Evolutionary conservation across 2,888 invertebrate genomes (phyloP).

Genomic region (Mellilla xanthometata): DNA sequence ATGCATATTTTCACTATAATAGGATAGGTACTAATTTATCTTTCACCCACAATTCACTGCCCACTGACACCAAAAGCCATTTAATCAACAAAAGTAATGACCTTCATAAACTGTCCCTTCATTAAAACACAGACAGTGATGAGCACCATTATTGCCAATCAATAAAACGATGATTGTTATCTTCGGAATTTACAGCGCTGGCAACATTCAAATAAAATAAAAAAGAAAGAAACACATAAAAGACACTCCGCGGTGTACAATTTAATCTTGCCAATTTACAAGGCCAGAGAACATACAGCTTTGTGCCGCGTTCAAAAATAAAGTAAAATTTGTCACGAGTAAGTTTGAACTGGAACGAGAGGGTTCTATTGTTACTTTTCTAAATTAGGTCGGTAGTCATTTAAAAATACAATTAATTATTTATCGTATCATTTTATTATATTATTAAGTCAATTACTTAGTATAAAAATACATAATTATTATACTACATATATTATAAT

Average conservation of each 20-base stretch:
- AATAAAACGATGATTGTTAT: conserved; percentile 45
- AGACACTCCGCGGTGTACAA: conserved; percentile 27
- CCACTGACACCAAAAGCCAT: not conserved
- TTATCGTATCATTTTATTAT: no score
- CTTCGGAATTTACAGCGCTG: conserved; percentile 35
- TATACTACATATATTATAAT: no score
- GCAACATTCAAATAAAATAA: conserved; percentile 18
- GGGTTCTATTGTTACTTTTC: no score
- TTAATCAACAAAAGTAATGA: conserved; percentile 13
- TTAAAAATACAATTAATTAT: no score
- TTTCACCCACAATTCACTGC: conserved; percentile 1
- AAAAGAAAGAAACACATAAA: not conserved
- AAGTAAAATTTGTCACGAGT: no score
- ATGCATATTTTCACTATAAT: no score
- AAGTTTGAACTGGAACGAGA: no score
- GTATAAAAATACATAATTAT: no score
- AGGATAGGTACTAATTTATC: no score
- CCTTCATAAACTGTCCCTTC: conserved; percentile 22
- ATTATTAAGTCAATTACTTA: no score
- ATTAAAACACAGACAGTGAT: conserved; percentile 26
- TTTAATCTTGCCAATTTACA: conserved; percentile 35
- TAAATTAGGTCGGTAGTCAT: no score
- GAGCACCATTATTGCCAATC: conserved; percentile 33
- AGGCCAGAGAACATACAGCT: conserved; percentile 21
- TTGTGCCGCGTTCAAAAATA: conserved; percentile 18